Conservation (phyloP, 2,797 vertebrate genomes). For the Cuculus canorus region DNA sequence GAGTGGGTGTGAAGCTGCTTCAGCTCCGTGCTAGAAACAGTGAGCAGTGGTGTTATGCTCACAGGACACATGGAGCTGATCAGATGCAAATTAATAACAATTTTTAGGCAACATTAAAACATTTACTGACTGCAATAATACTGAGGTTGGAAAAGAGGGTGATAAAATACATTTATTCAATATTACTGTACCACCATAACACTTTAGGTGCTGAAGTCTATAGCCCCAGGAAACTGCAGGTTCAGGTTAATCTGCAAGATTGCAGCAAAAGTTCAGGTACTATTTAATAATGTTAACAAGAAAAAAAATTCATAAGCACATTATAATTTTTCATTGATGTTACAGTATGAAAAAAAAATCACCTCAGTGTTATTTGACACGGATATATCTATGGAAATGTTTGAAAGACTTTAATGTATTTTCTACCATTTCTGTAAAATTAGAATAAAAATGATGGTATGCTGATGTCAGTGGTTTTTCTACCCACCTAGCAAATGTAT, state of each 20-base stretch:
- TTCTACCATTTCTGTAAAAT: neutral
- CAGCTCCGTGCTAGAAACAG: neutral
- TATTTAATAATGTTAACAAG: neutral
- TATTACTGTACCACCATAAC: neutral
- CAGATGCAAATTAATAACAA: constrained; percentile 77
- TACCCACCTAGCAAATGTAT: neutral
- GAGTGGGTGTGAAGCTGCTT: constrained; percentile 31
- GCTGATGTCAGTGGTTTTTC: neutral
- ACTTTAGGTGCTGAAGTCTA: neutral
- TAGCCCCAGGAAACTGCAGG: neutral
- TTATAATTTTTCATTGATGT: neutral
- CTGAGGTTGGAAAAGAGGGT: neutral
- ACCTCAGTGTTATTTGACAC: neutral
- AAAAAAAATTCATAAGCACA: neutral
- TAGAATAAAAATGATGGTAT: neutral
- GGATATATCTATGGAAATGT: neutral
- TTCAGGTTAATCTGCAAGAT: neutral
- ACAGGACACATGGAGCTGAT: constrained; percentile 70
- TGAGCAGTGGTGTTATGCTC: neutral
- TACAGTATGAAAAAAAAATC: neutral
- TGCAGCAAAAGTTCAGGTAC: neutral
- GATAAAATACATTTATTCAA: constrained; percentile 60
- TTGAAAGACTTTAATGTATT: neutral
- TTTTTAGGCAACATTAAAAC: constrained; percentile 65
- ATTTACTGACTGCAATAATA: constrained; percentile 50